phyloP scores from a whole-genome alignment of 1,140 invertebrate genomes.

The Phthorimaea operculella region DNA sequence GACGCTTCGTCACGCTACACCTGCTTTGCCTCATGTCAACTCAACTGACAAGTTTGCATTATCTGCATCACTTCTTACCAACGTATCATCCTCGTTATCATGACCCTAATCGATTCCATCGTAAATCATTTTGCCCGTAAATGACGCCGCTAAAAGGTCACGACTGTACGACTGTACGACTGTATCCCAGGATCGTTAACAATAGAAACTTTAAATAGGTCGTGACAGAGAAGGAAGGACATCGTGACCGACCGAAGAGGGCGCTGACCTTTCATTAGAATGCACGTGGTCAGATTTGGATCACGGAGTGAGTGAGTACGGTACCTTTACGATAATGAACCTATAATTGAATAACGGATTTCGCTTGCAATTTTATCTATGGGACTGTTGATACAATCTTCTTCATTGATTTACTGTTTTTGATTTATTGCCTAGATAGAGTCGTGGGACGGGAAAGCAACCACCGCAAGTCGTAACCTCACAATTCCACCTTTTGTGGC shows the following conservation, averaged over 20 bases:
- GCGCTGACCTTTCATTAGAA: constrained; percentile 45
- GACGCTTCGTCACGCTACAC: constrained; percentile 31
- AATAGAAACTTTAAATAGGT: constrained; percentile 52
- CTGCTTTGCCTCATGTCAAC: constrained; percentile 26
- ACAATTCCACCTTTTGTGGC: no score
- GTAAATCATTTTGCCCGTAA: constrained; percentile 1
- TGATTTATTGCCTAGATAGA: no score
- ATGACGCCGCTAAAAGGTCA: constrained; percentile 4
- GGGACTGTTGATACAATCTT: no score
- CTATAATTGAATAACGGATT: neutral
- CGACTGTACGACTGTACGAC: no score
- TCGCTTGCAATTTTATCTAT: neutral
- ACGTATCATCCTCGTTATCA: constrained; percentile 8
- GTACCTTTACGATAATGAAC: neutral
- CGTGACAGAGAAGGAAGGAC: constrained; percentile 49
- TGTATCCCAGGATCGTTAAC: constrained; percentile 27
- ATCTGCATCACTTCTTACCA: constrained; percentile 19
- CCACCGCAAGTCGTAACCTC: no score
- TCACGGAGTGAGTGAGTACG: constrained; percentile 16
- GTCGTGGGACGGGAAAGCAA: no score
- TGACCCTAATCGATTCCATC: constrained; percentile 32
- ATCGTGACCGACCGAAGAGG: constrained; percentile 47
- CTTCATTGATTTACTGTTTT: no score
- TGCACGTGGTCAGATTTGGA: constrained; percentile 30
- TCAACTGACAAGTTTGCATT: constrained; percentile 22